Percentiles rank a stretch among this genome's conserved stretches.
These are phyloP conservation scores for Acrossocheilus wenchowensis DNA, from an alignment of 2,797 vertebrate species.

Conservation along the genomic window DNA sequence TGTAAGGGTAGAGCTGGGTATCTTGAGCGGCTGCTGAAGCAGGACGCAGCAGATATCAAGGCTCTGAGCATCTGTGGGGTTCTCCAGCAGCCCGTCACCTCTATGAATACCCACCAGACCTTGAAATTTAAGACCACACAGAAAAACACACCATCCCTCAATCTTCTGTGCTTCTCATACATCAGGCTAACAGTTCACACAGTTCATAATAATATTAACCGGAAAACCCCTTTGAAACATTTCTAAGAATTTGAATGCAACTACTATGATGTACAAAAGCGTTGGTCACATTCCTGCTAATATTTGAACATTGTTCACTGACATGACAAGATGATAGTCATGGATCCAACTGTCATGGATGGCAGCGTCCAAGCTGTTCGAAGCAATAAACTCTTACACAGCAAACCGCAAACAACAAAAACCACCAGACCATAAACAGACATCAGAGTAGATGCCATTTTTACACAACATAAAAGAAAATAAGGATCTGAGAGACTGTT, in stretches of 20 bases:
- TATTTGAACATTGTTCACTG: not conserved
- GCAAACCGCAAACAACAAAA: not conserved
- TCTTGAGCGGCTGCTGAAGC: not conserved
- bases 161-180: not conserved
- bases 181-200: slow-evolving; percentile 4
- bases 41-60: slow-evolving; percentile 22
- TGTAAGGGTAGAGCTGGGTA: slow-evolving; percentile 6
- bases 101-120: slow-evolving; percentile 52
- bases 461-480: not conserved
- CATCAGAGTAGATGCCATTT: not conserved
- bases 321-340: not conserved
- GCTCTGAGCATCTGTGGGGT: slow-evolving; percentile 32
- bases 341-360: slow-evolving; percentile 12
- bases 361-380: not conserved
- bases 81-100: slow-evolving; percentile 45
- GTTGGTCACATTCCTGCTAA: not conserved
- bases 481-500: not conserved
- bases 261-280: not conserved
- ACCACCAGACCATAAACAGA: slow-evolving; percentile 3
- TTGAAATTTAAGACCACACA: slow-evolving; percentile 53
- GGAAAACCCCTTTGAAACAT: not conserved
- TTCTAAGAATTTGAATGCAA: not conserved
- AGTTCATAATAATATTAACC: slow-evolving; percentile 2
- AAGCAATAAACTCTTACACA: slow-evolving; percentile 4
- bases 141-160: slow-evolving; percentile 13